These are phyloP conservation scores for Oithona nana DNA, from an alignment of 2,888 invertebrate genomes.

Conservation along the genomic window DNA sequence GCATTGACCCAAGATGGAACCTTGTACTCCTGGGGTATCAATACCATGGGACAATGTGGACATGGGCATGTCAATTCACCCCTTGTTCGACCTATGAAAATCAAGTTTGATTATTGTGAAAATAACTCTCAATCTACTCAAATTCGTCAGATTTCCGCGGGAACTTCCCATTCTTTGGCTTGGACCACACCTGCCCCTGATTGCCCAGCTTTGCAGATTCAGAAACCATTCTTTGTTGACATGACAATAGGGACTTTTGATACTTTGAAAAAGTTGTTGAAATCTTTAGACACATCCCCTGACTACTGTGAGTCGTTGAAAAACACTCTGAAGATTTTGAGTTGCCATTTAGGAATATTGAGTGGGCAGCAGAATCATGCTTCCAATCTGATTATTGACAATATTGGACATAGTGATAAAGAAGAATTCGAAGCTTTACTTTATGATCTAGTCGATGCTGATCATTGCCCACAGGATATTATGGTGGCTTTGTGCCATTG, in stretches of 20 bases:
- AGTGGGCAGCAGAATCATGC: not conserved
- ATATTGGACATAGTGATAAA: not conserved
- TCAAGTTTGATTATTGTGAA: constrained; percentile 33
- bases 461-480: not conserved
- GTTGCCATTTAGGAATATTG: not conserved
- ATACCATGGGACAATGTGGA: constrained; percentile 44
- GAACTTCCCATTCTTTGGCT: constrained; percentile 42
- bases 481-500: not conserved
- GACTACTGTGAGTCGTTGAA: not conserved
- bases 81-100: constrained; percentile 36
- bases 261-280: not conserved
- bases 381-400: no score
- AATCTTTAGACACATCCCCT: not conserved
- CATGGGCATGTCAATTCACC: constrained; percentile 35
- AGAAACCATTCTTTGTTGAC: not conserved
- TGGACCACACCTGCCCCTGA: constrained; percentile 31
- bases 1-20: constrained; percentile 37
- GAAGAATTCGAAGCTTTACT: constrained; percentile 22
- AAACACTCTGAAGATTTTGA: not conserved
- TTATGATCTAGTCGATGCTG: not conserved
- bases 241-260: not conserved
- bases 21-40: constrained; percentile 41
- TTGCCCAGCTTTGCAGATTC: not conserved
- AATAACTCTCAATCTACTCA: constrained; percentile 35
- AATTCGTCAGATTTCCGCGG: constrained; percentile 42